Base-by-base conservation (phyloP, 2,888 invertebrate genomes). In the Eristalis pertinax region DNA sequence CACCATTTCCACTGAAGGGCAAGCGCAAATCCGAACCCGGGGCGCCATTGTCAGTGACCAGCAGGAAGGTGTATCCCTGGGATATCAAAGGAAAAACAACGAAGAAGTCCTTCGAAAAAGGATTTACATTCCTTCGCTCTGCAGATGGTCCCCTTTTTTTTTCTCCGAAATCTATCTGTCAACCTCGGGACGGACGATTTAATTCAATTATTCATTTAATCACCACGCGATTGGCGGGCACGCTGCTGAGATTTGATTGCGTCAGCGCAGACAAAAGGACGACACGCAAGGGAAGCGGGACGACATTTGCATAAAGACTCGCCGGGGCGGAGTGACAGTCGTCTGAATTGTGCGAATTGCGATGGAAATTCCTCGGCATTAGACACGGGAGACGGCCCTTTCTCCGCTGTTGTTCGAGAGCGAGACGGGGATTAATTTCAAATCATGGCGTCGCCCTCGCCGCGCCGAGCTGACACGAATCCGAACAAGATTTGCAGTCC, bases 121-220 rank as follows among this genome's bases (percentile, higher is more conserved):
- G 60, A 60, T 60, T 60, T 60, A 58, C 4, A n/a, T 24, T 26
- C 50, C 50, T 19, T 15, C 1, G 1, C 8, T 15, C 41, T 2
- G 26, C 26, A 26, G 26, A 26, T 26, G 26, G 2, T 4, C 15
- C 13, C n/a, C 1, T n/a, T 1, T 26, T 11, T 8, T 26, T 26
- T 60, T 7, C 22, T 32, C 60, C 26, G 43, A 77, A 75, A 78
- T 86, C 78, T 41, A 78, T 78, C 78, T 78, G 82, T 75, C 82
- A 86, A 78, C 67, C 78, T 72, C 72, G 69, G 82, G 70, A 83
- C 87, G 87, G 75, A 75, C 87, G 79, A 87, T 84, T 87, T 87
- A 78, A 84, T 86, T 83, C 79, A 86, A 86, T 87, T 87, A 83
- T 73, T 87, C 73, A 87, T 67, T 79, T 83, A 83, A 87, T 83